Conservation (phyloP, 1,140 invertebrate species). For the Cotesia typhae region DNA sequence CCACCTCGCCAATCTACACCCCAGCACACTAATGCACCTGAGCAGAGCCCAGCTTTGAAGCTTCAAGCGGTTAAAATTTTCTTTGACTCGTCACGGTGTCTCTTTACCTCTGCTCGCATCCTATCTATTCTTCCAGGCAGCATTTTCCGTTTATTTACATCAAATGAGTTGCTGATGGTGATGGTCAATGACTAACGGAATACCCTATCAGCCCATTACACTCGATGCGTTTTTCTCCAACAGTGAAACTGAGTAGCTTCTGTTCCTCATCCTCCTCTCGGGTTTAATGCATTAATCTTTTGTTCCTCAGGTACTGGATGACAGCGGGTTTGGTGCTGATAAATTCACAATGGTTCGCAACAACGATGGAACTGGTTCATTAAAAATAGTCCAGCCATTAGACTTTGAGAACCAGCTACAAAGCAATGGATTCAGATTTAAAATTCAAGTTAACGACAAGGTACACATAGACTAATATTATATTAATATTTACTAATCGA, state of each 20-base stretch:
- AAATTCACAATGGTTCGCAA: slow-evolving; percentile 97
- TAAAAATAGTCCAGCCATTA: slow-evolving; percentile 93
- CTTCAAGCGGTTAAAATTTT: too few species aligned
- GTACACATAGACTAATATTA: slow-evolving; percentile 46
- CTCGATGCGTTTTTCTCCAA: too few species aligned
- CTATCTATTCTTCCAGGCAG: too few species aligned
- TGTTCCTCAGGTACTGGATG: slow-evolving; percentile 78
- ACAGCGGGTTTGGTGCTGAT: slow-evolving; percentile 92
- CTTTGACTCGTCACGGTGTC: too few species aligned
- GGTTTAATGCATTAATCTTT: slow-evolving; percentile 2
- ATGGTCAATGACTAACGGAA: too few species aligned
- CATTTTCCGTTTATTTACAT: too few species aligned
- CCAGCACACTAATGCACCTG: too few species aligned
- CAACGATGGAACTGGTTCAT: slow-evolving; percentile 92
- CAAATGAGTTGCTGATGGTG: too few species aligned
- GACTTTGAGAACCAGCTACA: slow-evolving; percentile 92
- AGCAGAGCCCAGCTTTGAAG: too few species aligned
- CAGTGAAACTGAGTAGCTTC: not conserved
- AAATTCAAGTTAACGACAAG: slow-evolving; percentile 92
- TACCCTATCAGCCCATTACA: too few species aligned
- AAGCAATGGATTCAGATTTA: slow-evolving; percentile 91
- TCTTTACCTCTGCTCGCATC: too few species aligned
- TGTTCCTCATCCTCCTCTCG: not conserved
- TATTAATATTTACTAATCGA: slow-evolving; percentile 14
- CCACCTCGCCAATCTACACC: too few species aligned